Evolutionary conservation across 2,888 invertebrate species (phyloP).

Genomic region (Agrochola lychnidis): DNA sequence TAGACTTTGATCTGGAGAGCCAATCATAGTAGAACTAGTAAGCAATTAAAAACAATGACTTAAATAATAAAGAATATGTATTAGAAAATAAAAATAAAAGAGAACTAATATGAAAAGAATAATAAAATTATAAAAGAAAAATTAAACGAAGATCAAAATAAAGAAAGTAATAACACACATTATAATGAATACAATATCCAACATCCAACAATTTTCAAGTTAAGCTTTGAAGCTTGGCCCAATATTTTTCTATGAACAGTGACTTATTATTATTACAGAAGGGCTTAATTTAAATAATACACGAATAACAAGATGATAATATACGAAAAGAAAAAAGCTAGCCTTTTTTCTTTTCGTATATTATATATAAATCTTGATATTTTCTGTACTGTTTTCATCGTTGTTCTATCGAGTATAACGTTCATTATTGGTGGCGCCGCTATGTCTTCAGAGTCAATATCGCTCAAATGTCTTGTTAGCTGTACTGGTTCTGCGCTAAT

Average conservation of each 20-base stretch:
- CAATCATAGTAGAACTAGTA: neutral
- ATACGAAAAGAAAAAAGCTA: neutral
- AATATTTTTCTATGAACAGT: conserved; percentile 32
- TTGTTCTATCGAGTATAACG: conserved; percentile 8
- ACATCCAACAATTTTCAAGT: neutral
- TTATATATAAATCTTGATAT: conserved; percentile 7
- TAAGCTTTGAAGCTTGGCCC: conserved; percentile 8
- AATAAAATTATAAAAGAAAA: neutral
- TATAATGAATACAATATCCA: conserved; percentile 27
- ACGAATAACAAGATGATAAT: neutral
- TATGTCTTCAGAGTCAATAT: conserved; percentile 35
- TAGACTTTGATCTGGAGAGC: neutral
- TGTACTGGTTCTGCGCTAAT: neutral
- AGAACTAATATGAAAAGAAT: neutral
- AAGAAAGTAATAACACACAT: conserved; percentile 12
- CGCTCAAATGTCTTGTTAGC: conserved; percentile 44
- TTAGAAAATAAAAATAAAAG: neutral
- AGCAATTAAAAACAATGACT: neutral
- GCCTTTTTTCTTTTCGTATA: too few species aligned
- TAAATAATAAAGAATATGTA: neutral
- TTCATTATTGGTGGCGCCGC: conserved; percentile 11
- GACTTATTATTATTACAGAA: conserved; percentile 3
- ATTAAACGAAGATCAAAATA: neutral
- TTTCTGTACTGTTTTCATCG: conserved; percentile 4
- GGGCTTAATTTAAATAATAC: conserved; percentile 21